Conservation (phyloP, 2,113 vertebrate genomes). For the Rynchops niger region DNA sequence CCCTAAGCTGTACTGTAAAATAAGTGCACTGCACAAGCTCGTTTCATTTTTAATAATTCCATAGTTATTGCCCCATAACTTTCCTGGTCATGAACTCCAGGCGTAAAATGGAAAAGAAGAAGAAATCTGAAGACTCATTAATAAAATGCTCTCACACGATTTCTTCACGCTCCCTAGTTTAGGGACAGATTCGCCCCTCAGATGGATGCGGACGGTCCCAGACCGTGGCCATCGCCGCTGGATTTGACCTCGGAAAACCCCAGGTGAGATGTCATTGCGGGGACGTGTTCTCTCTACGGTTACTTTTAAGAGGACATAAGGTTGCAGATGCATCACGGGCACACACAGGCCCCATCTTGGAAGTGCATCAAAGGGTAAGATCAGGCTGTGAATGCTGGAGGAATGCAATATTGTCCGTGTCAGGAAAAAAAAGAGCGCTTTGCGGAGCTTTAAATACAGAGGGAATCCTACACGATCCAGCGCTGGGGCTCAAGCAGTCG, state of each 20-base stretch:
- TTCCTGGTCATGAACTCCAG: background rate
- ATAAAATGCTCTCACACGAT: background rate
- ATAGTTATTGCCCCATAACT: conserved; percentile 19
- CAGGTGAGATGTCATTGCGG: background rate
- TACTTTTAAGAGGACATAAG: background rate
- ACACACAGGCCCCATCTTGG: too few species aligned
- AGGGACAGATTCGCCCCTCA: background rate
- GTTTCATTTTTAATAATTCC: conserved; percentile 15
- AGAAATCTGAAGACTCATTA: background rate
- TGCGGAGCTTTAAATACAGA: background rate
- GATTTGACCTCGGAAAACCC: background rate
- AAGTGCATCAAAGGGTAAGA: background rate
- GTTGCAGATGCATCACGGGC: background rate
- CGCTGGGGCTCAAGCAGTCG: background rate
- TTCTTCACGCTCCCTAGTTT: background rate
- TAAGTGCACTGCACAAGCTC: background rate
- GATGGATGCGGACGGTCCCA: background rate
- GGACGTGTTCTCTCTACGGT: background rate
- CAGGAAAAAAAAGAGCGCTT: background rate
- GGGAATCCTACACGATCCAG: fast-evolving
- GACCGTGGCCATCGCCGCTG: background rate
- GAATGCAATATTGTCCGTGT: background rate
- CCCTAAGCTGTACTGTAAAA: background rate
- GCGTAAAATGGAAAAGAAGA: background rate
- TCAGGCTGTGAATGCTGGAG: background rate